A percentile compares a stretch with the other conserved stretches of the same genome.
Conservation (phyloP, 2,797 vertebrate species). For the Myiothlypis chrysogaster region DNA sequence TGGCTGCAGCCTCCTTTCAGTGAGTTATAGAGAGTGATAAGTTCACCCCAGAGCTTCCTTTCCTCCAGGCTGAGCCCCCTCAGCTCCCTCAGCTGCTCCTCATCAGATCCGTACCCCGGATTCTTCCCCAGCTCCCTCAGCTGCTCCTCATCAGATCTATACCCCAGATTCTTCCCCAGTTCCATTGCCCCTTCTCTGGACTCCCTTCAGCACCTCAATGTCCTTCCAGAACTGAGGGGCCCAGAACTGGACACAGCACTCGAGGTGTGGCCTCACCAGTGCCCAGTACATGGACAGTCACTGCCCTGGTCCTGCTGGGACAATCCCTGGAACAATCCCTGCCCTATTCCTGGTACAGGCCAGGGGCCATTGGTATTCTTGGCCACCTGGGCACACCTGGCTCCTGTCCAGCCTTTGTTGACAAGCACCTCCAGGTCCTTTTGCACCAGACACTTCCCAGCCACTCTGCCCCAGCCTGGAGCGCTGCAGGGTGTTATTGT, state of each 20-base stretch:
- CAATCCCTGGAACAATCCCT: neutral
- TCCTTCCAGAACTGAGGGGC: neutral
- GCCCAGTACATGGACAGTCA: neutral
- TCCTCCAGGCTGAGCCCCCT: neutral
- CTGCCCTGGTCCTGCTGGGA: neutral
- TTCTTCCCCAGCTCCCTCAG: neutral
- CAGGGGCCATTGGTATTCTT: neutral
- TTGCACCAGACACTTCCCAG: neutral
- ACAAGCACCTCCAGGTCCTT: neutral
- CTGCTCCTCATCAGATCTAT: too few relatives aligned
- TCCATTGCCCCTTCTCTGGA: neutral
- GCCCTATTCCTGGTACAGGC: neutral
- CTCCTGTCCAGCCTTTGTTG: neutral
- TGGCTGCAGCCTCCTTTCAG: neutral
- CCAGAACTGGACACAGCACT: neutral
- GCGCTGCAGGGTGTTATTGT: neutral
- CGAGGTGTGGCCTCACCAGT: rapidly evolving
- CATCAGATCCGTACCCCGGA: too few relatives aligned
- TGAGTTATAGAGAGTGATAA: rapidly evolving
- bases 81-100: neutral
- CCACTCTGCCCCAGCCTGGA: neutral
- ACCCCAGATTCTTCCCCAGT: too few relatives aligned
- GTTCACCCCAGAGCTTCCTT: neutral
- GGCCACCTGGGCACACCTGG: neutral
- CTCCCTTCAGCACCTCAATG: rapidly evolving